Conservation (phyloP, 1,140 invertebrate genomes). For the Rhynchophorus ferrugineus region DNA sequence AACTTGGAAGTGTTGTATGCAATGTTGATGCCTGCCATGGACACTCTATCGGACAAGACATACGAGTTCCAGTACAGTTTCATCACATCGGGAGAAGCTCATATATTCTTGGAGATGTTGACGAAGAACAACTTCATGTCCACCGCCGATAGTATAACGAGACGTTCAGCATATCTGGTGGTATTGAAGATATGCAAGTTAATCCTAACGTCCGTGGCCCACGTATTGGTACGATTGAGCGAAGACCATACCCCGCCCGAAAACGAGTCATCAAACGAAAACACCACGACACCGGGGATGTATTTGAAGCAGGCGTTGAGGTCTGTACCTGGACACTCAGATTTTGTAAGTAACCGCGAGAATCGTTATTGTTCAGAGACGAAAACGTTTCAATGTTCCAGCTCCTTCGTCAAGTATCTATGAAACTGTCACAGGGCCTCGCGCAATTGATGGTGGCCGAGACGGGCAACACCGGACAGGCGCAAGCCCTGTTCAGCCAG, state of each 20-base stretch:
- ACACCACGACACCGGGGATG: constrained; percentile 44
- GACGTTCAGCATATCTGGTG: constrained; percentile 77
- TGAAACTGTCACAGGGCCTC: constrained; percentile 66
- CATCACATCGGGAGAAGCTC: constrained; percentile 75
- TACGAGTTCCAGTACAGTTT: constrained; percentile 85
- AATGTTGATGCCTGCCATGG: constrained; percentile 83
- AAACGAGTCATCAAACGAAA: constrained; percentile 40
- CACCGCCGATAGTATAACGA: constrained; percentile 69
- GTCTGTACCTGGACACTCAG: constrained; percentile 61
- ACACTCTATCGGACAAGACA: constrained; percentile 72
- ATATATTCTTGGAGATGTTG: constrained; percentile 73
- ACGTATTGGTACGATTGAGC: constrained; percentile 58
- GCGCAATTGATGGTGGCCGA: constrained; percentile 46
- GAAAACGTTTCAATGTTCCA: constrained; percentile 20
- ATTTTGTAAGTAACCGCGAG: constrained; percentile 37
- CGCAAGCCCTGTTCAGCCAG: constrained; percentile 41
- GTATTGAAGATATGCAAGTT: constrained; percentile 85
- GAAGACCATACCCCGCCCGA: constrained; percentile 46
- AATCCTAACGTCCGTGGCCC: constrained; percentile 77
- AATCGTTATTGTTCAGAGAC: neutral
- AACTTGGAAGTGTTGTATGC: constrained; percentile 77
- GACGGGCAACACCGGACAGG: constrained; percentile 31
- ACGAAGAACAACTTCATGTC: constrained; percentile 83
- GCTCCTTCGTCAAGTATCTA: constrained; percentile 63
- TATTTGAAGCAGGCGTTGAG: constrained; percentile 65